phyloP scores from a whole-genome alignment of 1,140 invertebrate species.

The Ceratitis capitata region DNA sequence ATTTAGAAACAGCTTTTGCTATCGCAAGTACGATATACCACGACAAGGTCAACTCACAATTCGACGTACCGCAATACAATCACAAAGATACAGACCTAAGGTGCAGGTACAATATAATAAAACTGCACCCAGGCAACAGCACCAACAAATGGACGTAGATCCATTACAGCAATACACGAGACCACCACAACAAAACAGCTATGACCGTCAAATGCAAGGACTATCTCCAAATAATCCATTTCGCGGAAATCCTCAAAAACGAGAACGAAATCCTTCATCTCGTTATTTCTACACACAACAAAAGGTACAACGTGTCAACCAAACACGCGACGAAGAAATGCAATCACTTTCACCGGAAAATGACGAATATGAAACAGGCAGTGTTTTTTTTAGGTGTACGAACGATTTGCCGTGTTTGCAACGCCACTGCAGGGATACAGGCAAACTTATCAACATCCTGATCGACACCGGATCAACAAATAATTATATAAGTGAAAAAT shows the following conservation, averaged over 20 bases:
- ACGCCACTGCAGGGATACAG: neutral
- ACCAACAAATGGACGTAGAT: neutral
- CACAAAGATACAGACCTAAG: neutral
- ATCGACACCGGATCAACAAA: neutral
- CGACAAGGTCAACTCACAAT: neutral
- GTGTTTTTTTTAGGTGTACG: too few relatives aligned
- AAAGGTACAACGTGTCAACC: too few relatives aligned
- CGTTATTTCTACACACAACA: neutral
- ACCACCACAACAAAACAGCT: neutral
- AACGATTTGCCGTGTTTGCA: too few relatives aligned
- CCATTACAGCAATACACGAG: neutral
- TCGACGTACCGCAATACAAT: neutral
- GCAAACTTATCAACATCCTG: neutral
- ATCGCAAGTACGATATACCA: neutral
- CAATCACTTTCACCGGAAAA: too few relatives aligned
- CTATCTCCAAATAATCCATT: neutral
- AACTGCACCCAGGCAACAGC: neutral
- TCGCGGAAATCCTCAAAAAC: neutral
- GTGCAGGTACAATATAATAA: neutral
- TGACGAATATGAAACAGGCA: too few relatives aligned
- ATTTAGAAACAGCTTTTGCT: neutral
- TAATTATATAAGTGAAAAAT: neutral
- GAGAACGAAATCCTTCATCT: neutral
- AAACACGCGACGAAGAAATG: neutral
- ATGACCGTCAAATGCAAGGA: neutral